Conservation (phyloP, 2,797 vertebrate genomes). For the Acanthopagrus latus region DNA sequence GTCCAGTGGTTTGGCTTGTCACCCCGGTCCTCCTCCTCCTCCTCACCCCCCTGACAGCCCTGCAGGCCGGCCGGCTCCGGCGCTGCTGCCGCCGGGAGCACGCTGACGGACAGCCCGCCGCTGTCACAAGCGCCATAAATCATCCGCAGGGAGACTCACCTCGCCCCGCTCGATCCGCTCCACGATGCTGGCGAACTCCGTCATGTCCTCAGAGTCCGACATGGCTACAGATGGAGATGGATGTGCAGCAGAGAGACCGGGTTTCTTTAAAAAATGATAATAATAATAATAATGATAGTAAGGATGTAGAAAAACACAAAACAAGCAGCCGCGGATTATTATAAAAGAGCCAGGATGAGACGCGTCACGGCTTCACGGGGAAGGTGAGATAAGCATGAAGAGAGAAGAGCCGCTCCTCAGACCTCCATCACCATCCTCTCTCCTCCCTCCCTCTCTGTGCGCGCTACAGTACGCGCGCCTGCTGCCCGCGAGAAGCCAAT, state of each 20-base stretch:
- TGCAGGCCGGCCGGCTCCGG: conserved; percentile 43
- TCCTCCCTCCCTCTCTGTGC: conserved; percentile 38
- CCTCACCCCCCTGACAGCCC: conserved; percentile 10
- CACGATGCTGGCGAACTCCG: conserved; percentile 91
- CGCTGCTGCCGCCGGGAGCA: conserved; percentile 10
- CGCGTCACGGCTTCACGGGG: conserved; percentile 33
- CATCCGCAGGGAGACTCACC: conserved; percentile 84
- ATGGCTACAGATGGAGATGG: conserved; percentile 75
- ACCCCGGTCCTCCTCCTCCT: conserved; percentile 12
- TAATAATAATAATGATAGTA: too few relatives aligned
- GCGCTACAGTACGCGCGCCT: conserved; percentile 56
- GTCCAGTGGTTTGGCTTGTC: conserved; percentile 12
- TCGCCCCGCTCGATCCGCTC: conserved; percentile 90
- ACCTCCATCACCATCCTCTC: conserved; percentile 56
- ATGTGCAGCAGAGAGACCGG: neutral
- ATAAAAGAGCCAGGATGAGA: conserved; percentile 42
- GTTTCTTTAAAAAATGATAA: too few relatives aligned
- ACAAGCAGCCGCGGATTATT: conserved; percentile 44
- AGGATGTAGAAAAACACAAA: conserved; percentile 3
- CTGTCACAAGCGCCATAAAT: conserved; percentile 68
- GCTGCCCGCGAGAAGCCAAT: conserved; percentile 36
- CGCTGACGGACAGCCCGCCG: conserved; percentile 47
- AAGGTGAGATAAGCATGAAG: conserved; percentile 48
- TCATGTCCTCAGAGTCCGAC: conserved; percentile 86
- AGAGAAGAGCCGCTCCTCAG: conserved; percentile 51